Evolutionary conservation across 2,113 vertebrate species (phyloP), one percentile per base, ranked within the genome.

Genomic region (Eptesicus fuscus): DNA sequence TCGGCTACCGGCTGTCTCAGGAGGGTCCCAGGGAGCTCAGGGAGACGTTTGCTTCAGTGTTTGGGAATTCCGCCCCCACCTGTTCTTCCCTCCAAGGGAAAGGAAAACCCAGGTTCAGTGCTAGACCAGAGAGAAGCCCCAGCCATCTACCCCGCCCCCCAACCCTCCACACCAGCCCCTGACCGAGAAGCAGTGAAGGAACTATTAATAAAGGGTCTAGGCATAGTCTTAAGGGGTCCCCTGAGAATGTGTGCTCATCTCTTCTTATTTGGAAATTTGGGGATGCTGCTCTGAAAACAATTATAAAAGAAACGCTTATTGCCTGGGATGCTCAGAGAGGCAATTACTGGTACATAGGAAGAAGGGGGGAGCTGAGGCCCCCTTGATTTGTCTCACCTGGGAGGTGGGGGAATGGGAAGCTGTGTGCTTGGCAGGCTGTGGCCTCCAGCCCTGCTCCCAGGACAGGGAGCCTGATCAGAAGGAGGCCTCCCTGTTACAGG

Each of bases 251-350:
- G 53, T 40, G 49, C 23, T 71, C 40, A 4, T 70, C n/a, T 44
- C 40, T 9, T 61, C 82, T 61, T 40, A 1, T 70, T 9, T 74
- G 42, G 73, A 69, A 59, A 85, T 77, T 42, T 25, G 49, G 56
- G 59, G 28, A 56, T 56, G 56, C 71, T 88, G 35, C 49, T 69
- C 53, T 51, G 67, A 90, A 90, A 89, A 14, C 74, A 61, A 61
- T 91, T 94, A 83, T 67, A 56, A 63, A 44, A 56, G 70, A 84
- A 51, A 35, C 1, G 0, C 23, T 69, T 25, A 12, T 61, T 88
- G 83, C 92, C 86, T 71, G 42, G 44, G 49, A n/a, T 88, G 40
- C 37, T 44, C 37, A 63, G 86, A 80, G 53, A 84, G 71, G 71
- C 69, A 61, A 0, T 87, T 30, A 35, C 51, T 22, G 2, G 51